Conservation (phyloP, 2,888 invertebrate species). For the Acleris sparsana region DNA sequence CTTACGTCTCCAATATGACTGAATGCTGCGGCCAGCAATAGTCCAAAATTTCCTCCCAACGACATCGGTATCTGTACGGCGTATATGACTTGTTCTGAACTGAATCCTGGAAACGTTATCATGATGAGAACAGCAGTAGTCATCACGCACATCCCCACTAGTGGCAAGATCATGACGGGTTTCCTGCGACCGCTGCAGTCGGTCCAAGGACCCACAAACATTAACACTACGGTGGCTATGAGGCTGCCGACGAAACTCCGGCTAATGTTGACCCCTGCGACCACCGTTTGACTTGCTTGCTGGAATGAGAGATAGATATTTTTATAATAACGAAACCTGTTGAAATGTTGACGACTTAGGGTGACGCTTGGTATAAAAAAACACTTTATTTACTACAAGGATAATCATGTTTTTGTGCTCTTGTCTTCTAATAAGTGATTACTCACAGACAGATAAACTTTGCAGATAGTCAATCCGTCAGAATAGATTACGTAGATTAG, state of each 20-base stretch:
- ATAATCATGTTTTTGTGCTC: too few relatives aligned
- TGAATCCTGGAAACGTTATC: slow-evolving; percentile 71
- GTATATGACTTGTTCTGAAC: slow-evolving; percentile 70
- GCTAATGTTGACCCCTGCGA: slow-evolving; percentile 87
- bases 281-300: slow-evolving; percentile 82
- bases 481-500: too few relatives aligned
- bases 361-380: too few relatives aligned
- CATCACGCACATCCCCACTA: slow-evolving; percentile 81
- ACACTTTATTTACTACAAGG: too few relatives aligned
- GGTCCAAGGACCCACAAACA: slow-evolving; percentile 86
- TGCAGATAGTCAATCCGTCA: too few relatives aligned
- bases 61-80: slow-evolving; percentile 86
- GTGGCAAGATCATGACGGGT: slow-evolving; percentile 81
- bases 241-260: slow-evolving; percentile 76
- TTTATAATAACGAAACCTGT: too few relatives aligned
- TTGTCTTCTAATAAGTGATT: too few relatives aligned
- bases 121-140: slow-evolving; percentile 72
- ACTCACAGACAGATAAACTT: too few relatives aligned
- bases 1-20: slow-evolving; percentile 91
- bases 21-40: slow-evolving; percentile 89
- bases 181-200: slow-evolving; percentile 84
- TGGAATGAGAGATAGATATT: slow-evolving; percentile 48
- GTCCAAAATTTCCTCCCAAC: slow-evolving; percentile 86
- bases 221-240: slow-evolving; percentile 84
- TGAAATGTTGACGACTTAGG: too few relatives aligned